phyloP scores from a whole-genome alignment of 1,140 invertebrate species.

The Brevipalpus yothersi region DNA sequence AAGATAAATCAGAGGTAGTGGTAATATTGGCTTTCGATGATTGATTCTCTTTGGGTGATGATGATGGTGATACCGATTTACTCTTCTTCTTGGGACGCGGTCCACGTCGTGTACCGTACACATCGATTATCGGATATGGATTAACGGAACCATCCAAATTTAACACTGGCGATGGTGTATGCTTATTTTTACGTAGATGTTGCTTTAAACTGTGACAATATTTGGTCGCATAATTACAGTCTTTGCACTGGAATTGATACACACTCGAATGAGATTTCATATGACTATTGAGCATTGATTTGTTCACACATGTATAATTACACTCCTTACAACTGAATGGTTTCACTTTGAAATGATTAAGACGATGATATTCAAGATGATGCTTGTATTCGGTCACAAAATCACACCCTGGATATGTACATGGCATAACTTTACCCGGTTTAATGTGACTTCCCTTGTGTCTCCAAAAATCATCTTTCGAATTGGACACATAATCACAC shows the following conservation, averaged over 20 bases:
- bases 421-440: constrained; percentile 65
- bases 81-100: constrained; percentile 33
- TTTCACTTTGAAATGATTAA: constrained; percentile 84
- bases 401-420: constrained; percentile 47
- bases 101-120: constrained; percentile 61
- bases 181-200: constrained; percentile 72
- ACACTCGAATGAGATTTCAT: constrained; percentile 91
- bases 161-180: constrained; percentile 56
- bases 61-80: background rate
- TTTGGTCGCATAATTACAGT: constrained; percentile 93
- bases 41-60: background rate
- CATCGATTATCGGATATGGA: constrained; percentile 50
- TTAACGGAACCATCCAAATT: constrained; percentile 67
- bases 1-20: background rate
- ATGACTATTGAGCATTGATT: constrained; percentile 97
- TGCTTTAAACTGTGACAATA: constrained; percentile 93
- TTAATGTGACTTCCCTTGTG: constrained; percentile 70
- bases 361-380: constrained; percentile 86
- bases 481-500: constrained; percentile 53
- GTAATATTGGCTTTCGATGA: background rate
- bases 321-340: constrained; percentile 95
- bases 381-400: constrained; percentile 99
- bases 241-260: constrained; percentile 80
- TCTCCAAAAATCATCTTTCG: constrained; percentile 76
- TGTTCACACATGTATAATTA: constrained; percentile 83